Conservation (phyloP, 2,113 vertebrate genomes). For the Saguinus midas region DNA sequence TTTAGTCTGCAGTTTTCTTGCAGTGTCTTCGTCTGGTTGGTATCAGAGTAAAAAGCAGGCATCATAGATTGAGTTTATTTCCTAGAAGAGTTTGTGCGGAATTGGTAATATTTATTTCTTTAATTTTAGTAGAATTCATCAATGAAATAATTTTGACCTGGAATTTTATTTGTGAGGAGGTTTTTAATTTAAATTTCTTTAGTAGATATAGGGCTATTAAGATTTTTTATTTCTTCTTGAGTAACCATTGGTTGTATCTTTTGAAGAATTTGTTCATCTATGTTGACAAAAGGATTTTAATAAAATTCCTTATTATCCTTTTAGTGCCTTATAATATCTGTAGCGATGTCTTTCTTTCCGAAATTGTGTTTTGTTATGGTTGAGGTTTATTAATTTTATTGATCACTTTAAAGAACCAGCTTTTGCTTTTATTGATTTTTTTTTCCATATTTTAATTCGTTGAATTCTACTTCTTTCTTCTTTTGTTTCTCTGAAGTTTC, state of each 20-base stretch:
- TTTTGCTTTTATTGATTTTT: background rate
- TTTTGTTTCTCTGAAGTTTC: background rate
- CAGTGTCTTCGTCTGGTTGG: background rate
- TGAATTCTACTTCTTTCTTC: background rate
- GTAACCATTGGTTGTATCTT: background rate
- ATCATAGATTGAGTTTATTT: background rate
- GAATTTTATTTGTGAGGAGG: background rate
- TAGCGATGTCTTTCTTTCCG: background rate
- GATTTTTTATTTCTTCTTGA: constrained; percentile 6
- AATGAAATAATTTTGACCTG: background rate
- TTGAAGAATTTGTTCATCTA: background rate
- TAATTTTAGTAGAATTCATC: background rate
- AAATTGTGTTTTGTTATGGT: background rate
- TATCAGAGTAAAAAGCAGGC: background rate
- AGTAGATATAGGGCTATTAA: background rate
- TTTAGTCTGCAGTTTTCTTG: background rate
- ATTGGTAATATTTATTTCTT: background rate
- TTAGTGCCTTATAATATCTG: background rate
- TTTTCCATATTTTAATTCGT: background rate
- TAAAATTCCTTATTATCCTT: background rate
- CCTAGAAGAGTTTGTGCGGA: background rate
- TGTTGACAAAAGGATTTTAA: background rate
- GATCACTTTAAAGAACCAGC: background rate
- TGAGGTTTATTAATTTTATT: background rate
- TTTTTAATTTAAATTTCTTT: background rate